Evolutionary conservation across 2,888 invertebrate genomes (phyloP).

Genomic region (Papilio protenor): DNA sequence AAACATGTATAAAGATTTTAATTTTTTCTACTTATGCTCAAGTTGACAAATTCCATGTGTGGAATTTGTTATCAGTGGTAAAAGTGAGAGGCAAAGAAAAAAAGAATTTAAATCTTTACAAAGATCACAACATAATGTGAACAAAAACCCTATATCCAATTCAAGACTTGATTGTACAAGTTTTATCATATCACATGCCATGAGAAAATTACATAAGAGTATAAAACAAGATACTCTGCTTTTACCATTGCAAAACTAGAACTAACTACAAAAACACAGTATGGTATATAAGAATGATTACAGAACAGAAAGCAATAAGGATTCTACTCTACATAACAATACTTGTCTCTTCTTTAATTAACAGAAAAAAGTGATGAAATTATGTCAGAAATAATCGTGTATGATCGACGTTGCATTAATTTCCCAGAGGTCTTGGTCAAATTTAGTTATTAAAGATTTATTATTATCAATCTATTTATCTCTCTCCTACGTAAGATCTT

Average conservation of each 20-base stretch:
- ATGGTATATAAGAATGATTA: too few species aligned
- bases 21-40: too few species aligned
- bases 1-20: too few species aligned
- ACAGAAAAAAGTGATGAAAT: too few species aligned
- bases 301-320: too few species aligned
- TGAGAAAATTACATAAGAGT: constrained; percentile 5
- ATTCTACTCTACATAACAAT: too few species aligned
- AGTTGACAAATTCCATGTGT: too few species aligned
- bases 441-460: not conserved
- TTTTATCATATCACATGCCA: not conserved
- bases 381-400: not conserved
- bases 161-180: not conserved
- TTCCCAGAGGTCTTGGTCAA: not conserved
- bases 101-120: not conserved
- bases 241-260: not conserved
- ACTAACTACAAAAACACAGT: not conserved
- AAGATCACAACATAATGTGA: not conserved
- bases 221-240: not conserved
- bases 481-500: not conserved
- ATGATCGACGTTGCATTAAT: not conserved
- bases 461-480: not conserved
- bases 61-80: too few species aligned
- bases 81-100: not conserved
- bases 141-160: not conserved
- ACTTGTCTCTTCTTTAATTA: too few species aligned